These are phyloP conservation scores for Regulus satrapa DNA, from an alignment of 2,113 vertebrate species.

Conservation along the genomic window DNA sequence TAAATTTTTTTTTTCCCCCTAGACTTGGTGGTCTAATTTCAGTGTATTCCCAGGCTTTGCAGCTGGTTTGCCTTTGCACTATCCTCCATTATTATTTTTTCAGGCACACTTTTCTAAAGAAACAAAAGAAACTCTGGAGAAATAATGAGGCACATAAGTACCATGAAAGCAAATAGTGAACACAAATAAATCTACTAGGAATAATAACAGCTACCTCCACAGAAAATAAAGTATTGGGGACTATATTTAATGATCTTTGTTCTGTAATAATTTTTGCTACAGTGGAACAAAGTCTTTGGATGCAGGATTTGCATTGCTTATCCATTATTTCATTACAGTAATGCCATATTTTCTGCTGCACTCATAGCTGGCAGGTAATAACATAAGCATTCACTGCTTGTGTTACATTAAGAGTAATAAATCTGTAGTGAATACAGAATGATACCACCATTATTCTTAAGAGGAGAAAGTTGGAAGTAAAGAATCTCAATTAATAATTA, in stretches of 20 bases:
- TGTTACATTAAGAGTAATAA: not conserved
- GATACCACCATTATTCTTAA: constrained; percentile 4
- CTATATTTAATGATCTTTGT: constrained; percentile 7
- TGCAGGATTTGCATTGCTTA: not conserved
- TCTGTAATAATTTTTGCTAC: not conserved
- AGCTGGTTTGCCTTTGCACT: not conserved
- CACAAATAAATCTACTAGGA: constrained; percentile 22
- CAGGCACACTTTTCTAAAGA: not conserved
- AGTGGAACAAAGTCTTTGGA: not conserved
- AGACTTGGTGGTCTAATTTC: not conserved
- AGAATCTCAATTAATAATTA: not conserved
- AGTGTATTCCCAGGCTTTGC: not conserved
- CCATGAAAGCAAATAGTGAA: constrained; percentile 15
- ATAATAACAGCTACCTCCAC: constrained; percentile 1
- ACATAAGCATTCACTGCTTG: not conserved
- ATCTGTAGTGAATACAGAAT: not conserved
- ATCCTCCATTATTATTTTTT: not conserved
- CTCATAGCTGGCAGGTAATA: not conserved
- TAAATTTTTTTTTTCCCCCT: not conserved
- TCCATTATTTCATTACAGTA: constrained; percentile 9
- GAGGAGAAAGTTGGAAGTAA: not conserved
- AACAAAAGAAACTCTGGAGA: not conserved
- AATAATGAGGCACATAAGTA: not conserved
- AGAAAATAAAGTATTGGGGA: not conserved
- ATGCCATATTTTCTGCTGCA: constrained; percentile 15